A percentile compares a stretch with the other conserved stretches of the same genome.
These are phyloP conservation scores for Ridgeia piscesae DNA, from an alignment of 1,140 invertebrate species.

Conservation along the genomic window DNA sequence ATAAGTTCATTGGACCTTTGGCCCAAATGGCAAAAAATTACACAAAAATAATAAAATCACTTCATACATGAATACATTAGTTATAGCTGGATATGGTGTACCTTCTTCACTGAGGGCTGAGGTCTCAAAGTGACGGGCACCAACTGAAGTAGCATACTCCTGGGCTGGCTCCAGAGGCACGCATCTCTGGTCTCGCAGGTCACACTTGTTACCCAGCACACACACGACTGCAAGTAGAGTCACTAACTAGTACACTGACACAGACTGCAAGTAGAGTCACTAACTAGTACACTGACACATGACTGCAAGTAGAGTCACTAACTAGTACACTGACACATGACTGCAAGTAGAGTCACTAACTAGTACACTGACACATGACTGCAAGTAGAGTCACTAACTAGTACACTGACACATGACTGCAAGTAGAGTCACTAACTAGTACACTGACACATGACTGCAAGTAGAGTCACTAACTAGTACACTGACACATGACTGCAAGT, in stretches of 20 bases:
- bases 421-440: not conserved
- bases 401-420: not conserved
- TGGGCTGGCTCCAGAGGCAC: slow-evolving; percentile 67
- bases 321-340: not conserved
- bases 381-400: not conserved
- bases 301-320: not conserved
- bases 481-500: not conserved
- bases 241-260: not conserved
- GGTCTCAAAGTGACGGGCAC: slow-evolving; percentile 80
- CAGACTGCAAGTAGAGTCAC: not conserved
- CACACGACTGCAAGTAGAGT: not conserved
- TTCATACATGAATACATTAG: too few relatives aligned
- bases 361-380: not conserved
- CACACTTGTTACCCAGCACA: slow-evolving; percentile 8
- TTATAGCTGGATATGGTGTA: slow-evolving; percentile 43
- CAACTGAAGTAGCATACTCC: slow-evolving; percentile 77
- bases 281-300: not conserved
- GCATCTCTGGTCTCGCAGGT: slow-evolving; percentile 34
- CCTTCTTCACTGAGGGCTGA: slow-evolving; percentile 76
- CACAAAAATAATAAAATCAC: too few relatives aligned
- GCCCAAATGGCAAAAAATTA: too few relatives aligned
- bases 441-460: not conserved
- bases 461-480: not conserved
- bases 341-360: not conserved
- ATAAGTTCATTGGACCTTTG: too few relatives aligned